Evolutionary conservation across 1,140 invertebrate genomes (phyloP), one percentile per base, ranked within the genome.

Genomic region (Hypsibius dujardini): DNA sequence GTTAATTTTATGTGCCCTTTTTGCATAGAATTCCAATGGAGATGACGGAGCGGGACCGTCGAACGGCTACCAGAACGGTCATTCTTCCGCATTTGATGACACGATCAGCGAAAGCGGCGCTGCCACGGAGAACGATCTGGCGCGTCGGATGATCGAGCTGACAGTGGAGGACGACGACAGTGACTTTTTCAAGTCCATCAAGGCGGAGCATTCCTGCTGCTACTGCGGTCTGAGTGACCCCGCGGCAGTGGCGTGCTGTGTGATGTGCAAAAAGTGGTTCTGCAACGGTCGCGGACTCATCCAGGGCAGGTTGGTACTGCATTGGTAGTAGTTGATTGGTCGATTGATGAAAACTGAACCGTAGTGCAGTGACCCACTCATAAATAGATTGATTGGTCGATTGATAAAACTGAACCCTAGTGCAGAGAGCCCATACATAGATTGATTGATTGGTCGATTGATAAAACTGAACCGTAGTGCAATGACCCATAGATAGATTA

Each of bases 161-260:
- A 67, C 62, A 3, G 62, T 67, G 62, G 62, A 67, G 42, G 62
- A 67, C 42, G 62, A 67, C 62, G 62, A 67, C 42, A 7, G 3
- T 3, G 62, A 67, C 62, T 67, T 67, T 42, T 67, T 67, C 62
- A 67, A 67, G 42, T 67, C 62, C 3, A 3, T 42, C 7, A 67
- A 67, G 42, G 62, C 94, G 14, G 87, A 89, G 72, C 91, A 95
- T 85, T 92, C 93, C 0, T 98, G 94, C 83, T 82, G 83, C 42
- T 85, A 99, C 78, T 99, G 96, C 82, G 95, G 95, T 69, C 95
- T 99, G 74, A 92, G 97, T 81, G 96, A 99, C 79, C 94, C 95
- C 1, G 87, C 89, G 72, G 95, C 90, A 75, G 95, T 99, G 47
- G 93, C 98, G 42, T 92, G 92, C 86, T 99, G 96, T 79, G 97